Conservation (phyloP, 1,140 invertebrate species). For the Drosophila micromelanica region DNA sequence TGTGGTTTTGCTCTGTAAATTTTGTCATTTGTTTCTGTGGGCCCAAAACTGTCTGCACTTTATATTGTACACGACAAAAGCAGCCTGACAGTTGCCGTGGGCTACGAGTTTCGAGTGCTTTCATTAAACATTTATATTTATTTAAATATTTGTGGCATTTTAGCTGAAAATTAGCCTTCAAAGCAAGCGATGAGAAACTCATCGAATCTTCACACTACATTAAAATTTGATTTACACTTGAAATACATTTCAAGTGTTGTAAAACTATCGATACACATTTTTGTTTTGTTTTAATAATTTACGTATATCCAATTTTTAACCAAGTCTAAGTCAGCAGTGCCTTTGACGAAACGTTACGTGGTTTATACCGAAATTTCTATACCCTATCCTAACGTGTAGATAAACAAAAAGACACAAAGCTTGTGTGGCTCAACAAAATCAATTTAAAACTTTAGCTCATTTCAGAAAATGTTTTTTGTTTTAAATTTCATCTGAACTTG, state of each 20-base stretch:
- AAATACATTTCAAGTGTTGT: too few species aligned
- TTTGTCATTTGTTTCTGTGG: slow-evolving; percentile 29
- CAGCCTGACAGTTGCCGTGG: slow-evolving; percentile 2
- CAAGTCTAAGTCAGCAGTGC: too few species aligned
- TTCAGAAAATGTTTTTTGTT: slow-evolving; percentile 10
- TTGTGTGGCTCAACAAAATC: slow-evolving; percentile 14
- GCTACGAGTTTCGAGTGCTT: slow-evolving; percentile 6
- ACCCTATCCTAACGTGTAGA: not conserved
- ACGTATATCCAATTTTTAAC: too few species aligned
- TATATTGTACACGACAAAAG: not conserved
- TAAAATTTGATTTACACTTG: too few species aligned
- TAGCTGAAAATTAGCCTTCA: not conserved
- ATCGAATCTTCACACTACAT: too few species aligned
- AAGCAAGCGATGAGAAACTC: too few species aligned
- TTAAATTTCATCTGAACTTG: slow-evolving; percentile 11
- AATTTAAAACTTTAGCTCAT: slow-evolving; percentile 26
- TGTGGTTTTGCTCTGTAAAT: slow-evolving; percentile 38
- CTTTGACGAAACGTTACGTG: not conserved
- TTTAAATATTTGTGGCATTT: slow-evolving; percentile 7
- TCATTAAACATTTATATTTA: slow-evolving; percentile 26
- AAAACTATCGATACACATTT: too few species aligned
- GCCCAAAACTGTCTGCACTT: slow-evolving; percentile 4
- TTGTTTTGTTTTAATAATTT: too few species aligned
- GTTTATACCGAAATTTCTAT: not conserved
- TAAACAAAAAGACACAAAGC: not conserved